These are phyloP conservation scores for Rhogogaster chlorosoma DNA, from an alignment of 2,888 invertebrate species.

Conservation along the genomic window DNA sequence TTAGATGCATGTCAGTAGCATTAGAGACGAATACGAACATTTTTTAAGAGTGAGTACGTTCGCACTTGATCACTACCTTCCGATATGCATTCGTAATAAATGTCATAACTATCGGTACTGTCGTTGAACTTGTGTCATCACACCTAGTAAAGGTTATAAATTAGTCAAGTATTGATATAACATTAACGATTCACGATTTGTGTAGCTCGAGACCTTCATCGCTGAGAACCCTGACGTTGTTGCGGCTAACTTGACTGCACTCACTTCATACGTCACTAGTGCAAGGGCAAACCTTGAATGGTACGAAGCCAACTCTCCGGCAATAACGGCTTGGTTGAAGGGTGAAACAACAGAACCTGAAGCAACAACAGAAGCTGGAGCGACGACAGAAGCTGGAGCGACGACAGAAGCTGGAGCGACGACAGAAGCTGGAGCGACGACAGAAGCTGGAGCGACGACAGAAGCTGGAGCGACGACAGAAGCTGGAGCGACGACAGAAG, in stretches of 20 bases:
- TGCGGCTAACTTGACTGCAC: neutral
- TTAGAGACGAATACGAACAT: neutral
- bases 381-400: neutral
- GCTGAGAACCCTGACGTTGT: neutral
- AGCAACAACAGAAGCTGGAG: neutral
- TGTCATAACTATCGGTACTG: neutral
- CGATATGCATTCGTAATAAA: neutral
- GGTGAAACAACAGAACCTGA: neutral
- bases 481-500: neutral
- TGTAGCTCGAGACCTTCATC: constrained; percentile 60
- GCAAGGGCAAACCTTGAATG: constrained; percentile 32
- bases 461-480: neutral
- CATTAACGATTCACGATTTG: neutral
- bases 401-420: neutral
- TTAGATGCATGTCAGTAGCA: neutral
- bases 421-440: neutral
- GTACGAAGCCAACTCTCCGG: constrained; percentile 37
- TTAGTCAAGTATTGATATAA: neutral
- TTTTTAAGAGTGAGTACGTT: neutral
- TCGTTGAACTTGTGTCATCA: neutral
- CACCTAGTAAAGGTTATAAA: neutral
- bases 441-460: neutral
- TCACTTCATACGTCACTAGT: constrained; percentile 5
- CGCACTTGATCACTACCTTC: neutral
- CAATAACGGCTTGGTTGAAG: constrained; percentile 26